Conservation (phyloP, 2,113 vertebrate genomes). For the Fulica atra region DNA sequence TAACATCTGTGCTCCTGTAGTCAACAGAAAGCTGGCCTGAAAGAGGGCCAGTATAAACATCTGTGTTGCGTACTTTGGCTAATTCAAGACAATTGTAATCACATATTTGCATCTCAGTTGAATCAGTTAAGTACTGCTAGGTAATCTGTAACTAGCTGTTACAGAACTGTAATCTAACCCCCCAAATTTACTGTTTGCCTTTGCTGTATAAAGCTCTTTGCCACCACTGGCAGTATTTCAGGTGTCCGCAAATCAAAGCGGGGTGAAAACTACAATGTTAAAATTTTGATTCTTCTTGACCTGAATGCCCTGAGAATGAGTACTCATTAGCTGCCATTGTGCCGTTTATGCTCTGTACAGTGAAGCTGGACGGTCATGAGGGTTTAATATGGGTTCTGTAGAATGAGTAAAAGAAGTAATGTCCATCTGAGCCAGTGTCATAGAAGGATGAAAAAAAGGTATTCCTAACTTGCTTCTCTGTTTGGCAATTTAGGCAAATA, state of each 20-base stretch:
- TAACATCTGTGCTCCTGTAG: constrained; percentile 6
- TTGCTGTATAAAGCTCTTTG: not conserved
- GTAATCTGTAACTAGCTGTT: not conserved
- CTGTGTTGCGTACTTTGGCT: not conserved
- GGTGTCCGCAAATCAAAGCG: not conserved
- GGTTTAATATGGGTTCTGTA: not conserved
- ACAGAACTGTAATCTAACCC: not conserved
- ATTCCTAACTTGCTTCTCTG: not conserved
- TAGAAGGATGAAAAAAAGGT: not conserved
- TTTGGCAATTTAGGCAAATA: constrained; percentile 1
- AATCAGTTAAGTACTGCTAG: not conserved
- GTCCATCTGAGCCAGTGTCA: not conserved
- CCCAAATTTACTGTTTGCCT: not conserved
- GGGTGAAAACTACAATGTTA: not conserved
- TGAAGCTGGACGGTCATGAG: not conserved
- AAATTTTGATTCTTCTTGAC: not conserved
- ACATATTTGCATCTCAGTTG: not conserved
- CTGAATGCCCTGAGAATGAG: not conserved
- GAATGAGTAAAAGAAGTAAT: not conserved
- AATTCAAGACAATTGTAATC: not conserved
- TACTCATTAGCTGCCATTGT: not conserved
- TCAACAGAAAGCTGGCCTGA: not conserved
- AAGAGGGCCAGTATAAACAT: not conserved
- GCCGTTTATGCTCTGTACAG: not conserved
- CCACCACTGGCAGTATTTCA: not conserved